Percentiles rank a stretch among this genome's conserved stretches.
Evolutionary conservation across 2,797 vertebrate genomes (phyloP).

Genomic region (Lagocephalus sceleratus): DNA sequence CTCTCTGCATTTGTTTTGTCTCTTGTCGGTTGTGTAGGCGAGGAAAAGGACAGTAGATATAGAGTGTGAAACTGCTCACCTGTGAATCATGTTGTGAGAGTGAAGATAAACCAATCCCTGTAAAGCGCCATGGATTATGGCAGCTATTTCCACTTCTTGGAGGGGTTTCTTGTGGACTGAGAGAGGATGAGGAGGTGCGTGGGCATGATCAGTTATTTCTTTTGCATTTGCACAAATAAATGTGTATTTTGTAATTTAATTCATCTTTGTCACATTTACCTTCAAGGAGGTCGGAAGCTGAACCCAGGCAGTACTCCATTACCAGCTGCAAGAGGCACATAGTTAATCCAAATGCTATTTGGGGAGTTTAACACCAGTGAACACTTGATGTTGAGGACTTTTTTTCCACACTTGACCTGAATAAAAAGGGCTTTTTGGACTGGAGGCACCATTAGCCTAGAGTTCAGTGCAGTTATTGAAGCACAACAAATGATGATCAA

Average conservation of each 20-base stretch:
- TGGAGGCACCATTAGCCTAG: neutral
- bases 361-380: conserved; percentile 8
- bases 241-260: conserved; percentile 4
- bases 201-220: neutral
- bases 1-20: conserved; percentile 41
- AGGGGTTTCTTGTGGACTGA: conserved; percentile 92
- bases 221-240: neutral
- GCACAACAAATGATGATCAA: too few species aligned
- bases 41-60: conserved; percentile 30
- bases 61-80: conserved; percentile 69
- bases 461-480: conserved; percentile 6
- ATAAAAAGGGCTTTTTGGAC: conserved; percentile 3
- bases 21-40: conserved; percentile 44
- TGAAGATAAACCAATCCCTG: conserved; percentile 92
- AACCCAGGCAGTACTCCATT: conserved; percentile 95
- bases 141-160: conserved; percentile 92
- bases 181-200: conserved; percentile 13
- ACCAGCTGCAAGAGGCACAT: conserved; percentile 77
- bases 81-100: conserved; percentile 95
- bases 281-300: conserved; percentile 91
- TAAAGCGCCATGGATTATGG: conserved; percentile 90
- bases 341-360: conserved; percentile 15
- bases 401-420: conserved; percentile 13
- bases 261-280: conserved; percentile 68
- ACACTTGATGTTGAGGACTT: conserved; percentile 16